Evolutionary conservation across 2,113 vertebrate genomes (phyloP).

Genomic region (Colistium nudipinnis): DNA sequence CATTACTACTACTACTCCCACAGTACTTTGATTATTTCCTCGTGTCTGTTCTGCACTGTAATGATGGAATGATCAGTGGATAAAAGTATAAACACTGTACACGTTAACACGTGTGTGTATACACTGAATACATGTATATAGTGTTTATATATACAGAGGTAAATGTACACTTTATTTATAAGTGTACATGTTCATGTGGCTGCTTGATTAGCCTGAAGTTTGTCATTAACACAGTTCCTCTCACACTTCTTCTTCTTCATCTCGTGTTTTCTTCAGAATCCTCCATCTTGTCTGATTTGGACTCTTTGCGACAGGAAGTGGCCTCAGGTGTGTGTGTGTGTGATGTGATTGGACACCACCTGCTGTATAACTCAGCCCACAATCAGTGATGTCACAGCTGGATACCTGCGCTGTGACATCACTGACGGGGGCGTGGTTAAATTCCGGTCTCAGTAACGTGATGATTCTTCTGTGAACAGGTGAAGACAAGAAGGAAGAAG

Average conservation of each 20-base stretch:
- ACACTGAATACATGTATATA: too few species aligned
- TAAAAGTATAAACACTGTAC: neutral
- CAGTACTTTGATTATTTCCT: neutral
- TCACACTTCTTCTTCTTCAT: conserved; percentile 45
- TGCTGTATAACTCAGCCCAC: conserved; percentile 1
- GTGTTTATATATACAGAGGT: too few species aligned
- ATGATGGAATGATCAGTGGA: too few species aligned
- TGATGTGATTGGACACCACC: conserved; percentile 9
- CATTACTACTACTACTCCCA: neutral
- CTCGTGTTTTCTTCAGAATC: conserved; percentile 80
- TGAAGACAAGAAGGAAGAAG: conserved; percentile 69
- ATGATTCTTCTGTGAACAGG: conserved; percentile 71
- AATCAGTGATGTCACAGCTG: conserved; percentile 7
- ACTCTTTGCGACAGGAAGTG: conserved; percentile 90
- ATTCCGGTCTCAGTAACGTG: neutral
- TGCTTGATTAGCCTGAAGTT: too few species aligned
- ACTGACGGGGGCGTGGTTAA: neutral
- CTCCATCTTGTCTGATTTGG: conserved; percentile 90
- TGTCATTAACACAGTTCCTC: too few species aligned
- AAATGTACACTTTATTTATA: too few species aligned
- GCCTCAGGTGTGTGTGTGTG: conserved; percentile 93
- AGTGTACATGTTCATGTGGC: too few species aligned
- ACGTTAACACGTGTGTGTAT: neutral
- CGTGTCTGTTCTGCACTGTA: too few species aligned
- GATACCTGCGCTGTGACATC: conserved; percentile 1